Evolutionary conservation across 2,888 invertebrate genomes (phyloP).

Genomic region (Megaustenia siamemsis): DNA sequence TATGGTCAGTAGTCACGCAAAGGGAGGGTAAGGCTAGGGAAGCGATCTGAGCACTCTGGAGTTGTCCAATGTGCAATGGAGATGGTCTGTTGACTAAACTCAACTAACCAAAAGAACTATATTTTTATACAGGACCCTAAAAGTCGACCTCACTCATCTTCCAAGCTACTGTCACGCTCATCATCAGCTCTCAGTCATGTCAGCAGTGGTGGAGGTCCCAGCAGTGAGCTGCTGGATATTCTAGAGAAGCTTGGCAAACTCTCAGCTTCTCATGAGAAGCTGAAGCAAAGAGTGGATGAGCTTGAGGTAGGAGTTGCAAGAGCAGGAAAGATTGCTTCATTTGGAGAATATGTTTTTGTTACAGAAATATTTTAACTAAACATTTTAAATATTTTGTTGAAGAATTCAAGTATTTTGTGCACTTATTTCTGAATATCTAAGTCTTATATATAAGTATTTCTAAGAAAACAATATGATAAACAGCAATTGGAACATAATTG

Average conservation of each 20-base stretch:
- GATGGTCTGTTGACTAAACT: too few species aligned
- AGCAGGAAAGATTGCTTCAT: not conserved
- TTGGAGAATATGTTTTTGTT: not conserved
- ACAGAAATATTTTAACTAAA: not conserved
- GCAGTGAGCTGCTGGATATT: slow-evolving; percentile 72
- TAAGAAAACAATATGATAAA: too few species aligned
- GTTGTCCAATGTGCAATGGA: too few species aligned
- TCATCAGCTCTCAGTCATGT: slow-evolving; percentile 62
- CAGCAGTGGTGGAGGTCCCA: slow-evolving; percentile 73
- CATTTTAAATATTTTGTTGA: too few species aligned
- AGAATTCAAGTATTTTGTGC: too few species aligned
- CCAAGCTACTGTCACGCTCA: slow-evolving; percentile 54
- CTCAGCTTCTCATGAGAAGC: slow-evolving; percentile 67
- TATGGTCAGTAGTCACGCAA: too few species aligned
- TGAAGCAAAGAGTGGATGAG: slow-evolving; percentile 72
- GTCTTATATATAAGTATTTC: too few species aligned
- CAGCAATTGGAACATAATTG: too few species aligned
- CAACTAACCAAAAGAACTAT: not conserved
- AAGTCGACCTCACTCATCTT: slow-evolving; percentile 44
- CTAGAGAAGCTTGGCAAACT: slow-evolving; percentile 77
- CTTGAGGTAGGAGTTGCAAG: slow-evolving; percentile 70
- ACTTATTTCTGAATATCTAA: too few species aligned
- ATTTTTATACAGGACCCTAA: slow-evolving; percentile 10
- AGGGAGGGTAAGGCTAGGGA: too few species aligned
- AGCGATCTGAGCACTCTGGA: too few species aligned